Percentiles rank a stretch among this genome's conserved stretches.
Conservation (phyloP, 1,140 invertebrate species). For the Mercenaria mercenaria region DNA sequence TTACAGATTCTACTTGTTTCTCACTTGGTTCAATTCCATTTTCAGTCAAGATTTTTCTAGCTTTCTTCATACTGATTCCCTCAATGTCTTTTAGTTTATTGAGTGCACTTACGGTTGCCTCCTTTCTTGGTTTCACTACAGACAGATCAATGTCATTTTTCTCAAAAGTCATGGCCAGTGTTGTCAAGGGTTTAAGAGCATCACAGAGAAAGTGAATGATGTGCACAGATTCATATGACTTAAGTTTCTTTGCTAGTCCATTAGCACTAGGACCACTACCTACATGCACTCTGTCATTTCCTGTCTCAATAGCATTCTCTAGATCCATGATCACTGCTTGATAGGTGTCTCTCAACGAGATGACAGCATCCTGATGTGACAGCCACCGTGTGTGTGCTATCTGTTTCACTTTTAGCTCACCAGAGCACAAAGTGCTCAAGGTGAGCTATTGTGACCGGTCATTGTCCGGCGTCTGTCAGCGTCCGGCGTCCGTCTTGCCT, state of each 20-base stretch:
- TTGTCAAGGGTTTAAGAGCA: not conserved
- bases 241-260: slow-evolving; percentile 19
- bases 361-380: slow-evolving; percentile 14
- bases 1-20: not conserved
- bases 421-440: no score
- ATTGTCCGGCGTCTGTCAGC: no score
- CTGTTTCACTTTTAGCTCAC: slow-evolving; percentile 6
- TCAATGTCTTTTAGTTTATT: not conserved
- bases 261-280: slow-evolving; percentile 13
- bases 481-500: no score
- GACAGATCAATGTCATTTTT: slow-evolving; percentile 7
- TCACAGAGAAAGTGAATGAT: not conserved
- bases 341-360: slow-evolving; percentile 5
- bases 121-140: not conserved
- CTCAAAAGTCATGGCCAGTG: not conserved
- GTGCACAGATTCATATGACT: not conserved
- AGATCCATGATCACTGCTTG: slow-evolving; percentile 8
- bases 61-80: not conserved
- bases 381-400: not conserved
- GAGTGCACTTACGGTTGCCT: not conserved
- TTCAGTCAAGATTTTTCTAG: not conserved
- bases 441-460: no score
- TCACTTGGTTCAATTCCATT: not conserved
- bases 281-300: not conserved
- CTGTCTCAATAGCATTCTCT: no score